Conservation (phyloP, 53 echinoderm and acorn worm species). For the Glandiceps talaboti region DNA sequence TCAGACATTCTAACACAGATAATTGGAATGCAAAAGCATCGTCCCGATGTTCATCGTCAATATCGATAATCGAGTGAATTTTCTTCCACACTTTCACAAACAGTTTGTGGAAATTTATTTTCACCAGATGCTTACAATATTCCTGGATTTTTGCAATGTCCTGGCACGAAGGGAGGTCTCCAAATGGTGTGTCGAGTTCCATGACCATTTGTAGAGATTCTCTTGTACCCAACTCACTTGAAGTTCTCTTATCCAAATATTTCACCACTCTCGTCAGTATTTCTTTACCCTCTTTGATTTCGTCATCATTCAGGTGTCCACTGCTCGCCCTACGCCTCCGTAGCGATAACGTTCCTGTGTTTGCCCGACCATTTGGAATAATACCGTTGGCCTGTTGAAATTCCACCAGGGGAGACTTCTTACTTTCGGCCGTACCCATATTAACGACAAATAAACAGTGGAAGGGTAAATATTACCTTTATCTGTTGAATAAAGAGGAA, state of each 20-base stretch:
- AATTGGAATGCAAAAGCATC: neutral
- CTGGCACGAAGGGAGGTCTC: neutral
- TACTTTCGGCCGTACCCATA: neutral
- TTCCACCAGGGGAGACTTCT: neutral
- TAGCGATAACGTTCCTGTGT: neutral
- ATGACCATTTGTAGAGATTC: neutral
- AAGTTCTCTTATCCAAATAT: neutral
- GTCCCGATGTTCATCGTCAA: neutral
- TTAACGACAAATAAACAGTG: no score
- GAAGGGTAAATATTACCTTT: no score
- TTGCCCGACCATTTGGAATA: neutral
- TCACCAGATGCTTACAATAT: neutral
- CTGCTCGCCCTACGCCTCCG: neutral
- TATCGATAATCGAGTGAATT: neutral
- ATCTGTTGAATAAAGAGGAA: no score
- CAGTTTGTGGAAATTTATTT: neutral
- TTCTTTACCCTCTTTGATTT: neutral
- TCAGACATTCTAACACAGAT: neutral
- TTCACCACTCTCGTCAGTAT: neutral
- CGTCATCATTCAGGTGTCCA: neutral
- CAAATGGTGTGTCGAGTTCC: neutral
- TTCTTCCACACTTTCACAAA: neutral
- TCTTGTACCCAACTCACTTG: neutral
- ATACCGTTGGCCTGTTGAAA: neutral
- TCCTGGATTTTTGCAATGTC: neutral